Conservation (phyloP, 1,140 invertebrate species). For the Diorhabda elongata region DNA sequence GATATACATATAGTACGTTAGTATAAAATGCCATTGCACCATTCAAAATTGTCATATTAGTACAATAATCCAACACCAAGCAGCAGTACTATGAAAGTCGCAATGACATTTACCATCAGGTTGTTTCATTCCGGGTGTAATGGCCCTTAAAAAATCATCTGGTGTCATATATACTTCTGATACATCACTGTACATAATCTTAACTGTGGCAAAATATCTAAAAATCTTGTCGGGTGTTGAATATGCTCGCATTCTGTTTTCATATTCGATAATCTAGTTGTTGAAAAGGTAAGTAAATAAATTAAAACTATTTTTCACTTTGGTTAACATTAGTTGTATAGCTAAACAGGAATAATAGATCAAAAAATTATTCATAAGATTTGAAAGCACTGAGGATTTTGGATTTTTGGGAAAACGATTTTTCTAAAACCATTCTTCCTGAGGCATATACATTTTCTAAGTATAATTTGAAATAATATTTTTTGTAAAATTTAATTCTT, state of each 20-base stretch:
- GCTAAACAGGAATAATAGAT: too few relatives aligned
- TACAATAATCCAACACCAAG: slow-evolving; percentile 18
- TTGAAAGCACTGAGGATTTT: too few relatives aligned
- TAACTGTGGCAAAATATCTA: slow-evolving; percentile 97
- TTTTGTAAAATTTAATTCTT: too few relatives aligned
- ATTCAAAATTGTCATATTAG: slow-evolving; percentile 9
- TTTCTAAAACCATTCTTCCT: too few relatives aligned
- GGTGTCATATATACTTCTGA: slow-evolving; percentile 96
- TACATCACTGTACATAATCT: slow-evolving; percentile 66
- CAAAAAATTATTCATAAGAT: too few relatives aligned
- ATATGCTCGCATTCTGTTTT: slow-evolving; percentile 92
- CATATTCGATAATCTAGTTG: slow-evolving; percentile 94
- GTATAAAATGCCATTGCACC: background rate
- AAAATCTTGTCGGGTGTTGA: slow-evolving; percentile 99
- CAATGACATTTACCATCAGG: slow-evolving; percentile 76
- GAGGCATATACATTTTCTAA: too few relatives aligned
- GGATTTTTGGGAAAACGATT: too few relatives aligned
- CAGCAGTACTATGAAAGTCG: background rate
- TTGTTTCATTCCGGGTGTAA: slow-evolving; percentile 94
- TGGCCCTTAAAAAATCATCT: slow-evolving; percentile 93
- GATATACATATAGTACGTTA: too few relatives aligned
- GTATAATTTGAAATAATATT: too few relatives aligned
- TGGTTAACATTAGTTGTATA: too few relatives aligned
- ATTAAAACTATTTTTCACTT: too few relatives aligned
- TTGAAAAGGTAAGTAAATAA: slow-evolving; percentile 13